Base-by-base conservation (phyloP, 2,113 vertebrate genomes). In the Pygoscelis antarcticus region DNA sequence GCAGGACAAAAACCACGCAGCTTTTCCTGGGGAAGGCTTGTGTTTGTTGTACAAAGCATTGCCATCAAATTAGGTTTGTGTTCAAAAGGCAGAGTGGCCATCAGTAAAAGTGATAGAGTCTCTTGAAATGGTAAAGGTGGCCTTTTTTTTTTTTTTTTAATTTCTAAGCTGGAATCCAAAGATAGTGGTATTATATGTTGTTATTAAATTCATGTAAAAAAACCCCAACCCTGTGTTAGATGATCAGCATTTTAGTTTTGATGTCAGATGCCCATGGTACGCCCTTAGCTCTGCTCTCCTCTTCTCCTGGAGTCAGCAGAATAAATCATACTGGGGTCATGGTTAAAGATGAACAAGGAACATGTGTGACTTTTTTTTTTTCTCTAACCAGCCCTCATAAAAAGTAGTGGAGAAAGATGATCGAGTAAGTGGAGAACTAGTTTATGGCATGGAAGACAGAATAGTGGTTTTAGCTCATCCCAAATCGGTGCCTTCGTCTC, bases 401-500 rank as follows among this genome's bases (percentile, higher is more conserved):
- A 55, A 58, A n/a, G 52, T 9, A 62, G 21, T 13, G 15, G 13
- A 66, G 40, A 82, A 76, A 32, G 62, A 22, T 36, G 29, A 7
- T 38, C 15, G 21, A 66, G 42, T 11, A 17, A 16, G 16, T 22
- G 9, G 34, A 60, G 55, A 32, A 47, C 20, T 47, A 38, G 22
- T n/a, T 87, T 34, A 57, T 25, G n/a, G 22, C 13, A 7, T 15
- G 52, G 57, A 81, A 57, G 46, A 21, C 26, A 46, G 25, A 23
- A 22, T 0, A 44, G 38, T 3, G 6, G 12, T 8, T 85, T 19
- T 29, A 36, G 38, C 38, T 88, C 15, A 13, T 30, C 21, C 38
- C 7, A 22, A 4, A 15, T 44, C 21, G 30, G 9, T 16, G 6
- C 65, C 14, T 27, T n/a, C 0, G 1, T 17, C 22, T 68, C 19